Evolutionary conservation across 2,113 vertebrate genomes (phyloP), one percentile per base, ranked within the genome.

Genomic region (Lamprologus lemairii): DNA sequence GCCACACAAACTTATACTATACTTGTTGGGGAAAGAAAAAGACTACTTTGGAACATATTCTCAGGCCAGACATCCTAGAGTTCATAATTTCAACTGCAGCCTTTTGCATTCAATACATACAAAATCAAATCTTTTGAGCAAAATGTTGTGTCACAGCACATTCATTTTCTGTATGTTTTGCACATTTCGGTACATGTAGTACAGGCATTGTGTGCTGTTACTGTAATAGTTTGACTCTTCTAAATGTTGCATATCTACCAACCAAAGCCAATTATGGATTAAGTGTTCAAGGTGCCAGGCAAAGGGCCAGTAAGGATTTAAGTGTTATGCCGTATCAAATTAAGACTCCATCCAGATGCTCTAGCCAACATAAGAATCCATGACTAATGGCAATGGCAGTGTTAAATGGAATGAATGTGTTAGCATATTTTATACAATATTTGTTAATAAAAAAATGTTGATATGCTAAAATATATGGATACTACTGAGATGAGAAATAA

Each of bases 281-380:
- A 90, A 85, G 78, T 87, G 88, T 87, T 89, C 63, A 71, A 79
- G 26, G 87, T 83, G 75, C 82, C 40, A 58, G 84, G 81, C 83
- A 88, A 83, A 84, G 57, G 51, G 89, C 85, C 89, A 92, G 47
- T 21, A 26, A 63, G 40, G 79, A 35, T 86, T 92, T 88, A 82
- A 87, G 87, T 88, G 88, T 51, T 84, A 21, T 28, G 54, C 73
- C 54, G 45, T 21, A 58, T 53, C 49, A 26, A 82, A 42, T 51
- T 12, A 35, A 33, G 8, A 47, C 35, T 81, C 21, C 21, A 21
- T 53, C 54, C 90, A 88, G 82, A 90, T 89, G 51, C 40, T 86
- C 47, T 4, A n/a, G 35, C 73, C 80, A 87, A 81, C 73, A 40
- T 58, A 75, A 21, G 58, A 85, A 86, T 68, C 63, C 79, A 45